These are phyloP conservation scores for Drosophila antonietae DNA, from an alignment of 2,888 invertebrate genomes.

Conservation along the genomic window DNA sequence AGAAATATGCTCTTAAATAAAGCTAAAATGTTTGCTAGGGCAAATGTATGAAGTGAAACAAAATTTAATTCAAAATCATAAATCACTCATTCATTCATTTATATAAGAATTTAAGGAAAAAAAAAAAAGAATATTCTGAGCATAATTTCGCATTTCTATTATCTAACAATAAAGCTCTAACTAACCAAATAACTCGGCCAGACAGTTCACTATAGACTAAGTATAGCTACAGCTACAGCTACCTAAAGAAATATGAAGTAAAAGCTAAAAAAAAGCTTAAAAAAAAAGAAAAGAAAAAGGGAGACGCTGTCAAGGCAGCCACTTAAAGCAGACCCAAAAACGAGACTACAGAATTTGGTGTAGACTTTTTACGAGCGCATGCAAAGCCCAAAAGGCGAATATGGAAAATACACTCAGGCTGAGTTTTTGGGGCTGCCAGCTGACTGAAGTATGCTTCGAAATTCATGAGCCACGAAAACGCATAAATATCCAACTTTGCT, in stretches of 20 bases:
- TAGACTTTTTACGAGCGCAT: conserved; percentile 74
- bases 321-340: conserved; percentile 47
- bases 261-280: neutral
- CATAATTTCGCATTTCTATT: neutral
- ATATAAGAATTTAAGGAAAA: too few species aligned
- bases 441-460: conserved; percentile 72
- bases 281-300: neutral
- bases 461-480: conserved; percentile 78
- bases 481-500: conserved; percentile 72
- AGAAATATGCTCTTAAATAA: too few species aligned
- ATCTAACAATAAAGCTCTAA: neutral
- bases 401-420: conserved; percentile 37
- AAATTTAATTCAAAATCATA: too few species aligned
- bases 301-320: conserved; percentile 31
- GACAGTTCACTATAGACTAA: neutral
- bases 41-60: too few species aligned
- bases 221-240: neutral
- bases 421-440: conserved; percentile 30
- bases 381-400: conserved; percentile 60
- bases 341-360: conserved; percentile 46
- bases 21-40: too few species aligned
- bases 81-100: too few species aligned
- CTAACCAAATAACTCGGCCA: neutral
- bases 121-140: too few species aligned
- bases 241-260: conserved; percentile 13